Evolutionary conservation across 2,888 invertebrate species (phyloP), one percentile per base, ranked within the genome.

Genomic region (Argyresthia goedartella): DNA sequence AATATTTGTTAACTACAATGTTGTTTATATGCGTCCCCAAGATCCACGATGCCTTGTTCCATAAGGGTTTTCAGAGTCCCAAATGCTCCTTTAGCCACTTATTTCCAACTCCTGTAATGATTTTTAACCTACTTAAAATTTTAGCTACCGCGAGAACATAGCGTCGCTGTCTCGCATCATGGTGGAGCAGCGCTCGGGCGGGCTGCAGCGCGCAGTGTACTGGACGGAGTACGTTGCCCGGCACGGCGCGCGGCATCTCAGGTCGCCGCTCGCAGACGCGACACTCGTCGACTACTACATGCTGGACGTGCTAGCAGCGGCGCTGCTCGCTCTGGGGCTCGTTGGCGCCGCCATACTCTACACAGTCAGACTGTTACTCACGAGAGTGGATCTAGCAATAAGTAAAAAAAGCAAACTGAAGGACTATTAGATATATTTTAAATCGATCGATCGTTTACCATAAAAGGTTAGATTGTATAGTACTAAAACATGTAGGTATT

Each of bases 141-240:
- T 1, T 44, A 51, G 51, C 9, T 53, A 53, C 49, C 49, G 52
- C 13, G n/a, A 4, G 4, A 49, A 53, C 45, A 53, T 53, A 11
- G 14, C 35, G n/a, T 11, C 42, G 9, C 48, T 53, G n/a, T 44
- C 36, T 0, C 34, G 25, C 16, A 25, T 53, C 4, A 49, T 53
- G 49, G 25, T 25, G 49, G 45, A 49, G 39, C 52, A 53, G 44
- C 49, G 52, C 6, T 16, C 35, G 10, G 49, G 44, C 7, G 49
- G 49, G 33, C 39, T 53, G 15, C 9, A 53, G 13, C 48, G 42
- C 11, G 49, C 52, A 6, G 39, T 53, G 25, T 35, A 44, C 52
- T 49, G 49, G 44, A 34, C 34, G 8, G 52, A 49, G 15, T 45
- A 49, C 49, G 44, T 53, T 11, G 39, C 44, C 35, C 44, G 36